Conservation (phyloP, 2,888 invertebrate species). For the Chloroclystis v-ata region DNA sequence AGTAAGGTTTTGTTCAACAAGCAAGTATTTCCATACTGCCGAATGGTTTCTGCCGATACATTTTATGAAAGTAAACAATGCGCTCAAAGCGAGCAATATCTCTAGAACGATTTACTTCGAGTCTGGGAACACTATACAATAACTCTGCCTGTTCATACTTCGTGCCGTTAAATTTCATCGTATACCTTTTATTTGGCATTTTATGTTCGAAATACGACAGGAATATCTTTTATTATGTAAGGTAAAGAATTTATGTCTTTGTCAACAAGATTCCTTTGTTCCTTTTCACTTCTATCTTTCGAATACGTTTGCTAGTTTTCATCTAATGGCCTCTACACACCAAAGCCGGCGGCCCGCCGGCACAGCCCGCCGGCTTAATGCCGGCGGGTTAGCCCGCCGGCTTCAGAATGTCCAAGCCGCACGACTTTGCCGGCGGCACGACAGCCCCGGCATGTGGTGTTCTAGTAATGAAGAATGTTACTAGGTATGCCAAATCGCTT, state of each 20-base stretch:
- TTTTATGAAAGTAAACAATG: conserved; percentile 16
- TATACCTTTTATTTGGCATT: conserved; percentile 15
- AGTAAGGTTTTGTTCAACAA: not conserved
- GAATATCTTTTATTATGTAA: conserved; percentile 9
- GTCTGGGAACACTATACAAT: conserved; percentile 21
- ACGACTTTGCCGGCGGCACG: too few species aligned
- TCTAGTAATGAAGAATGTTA: too few species aligned
- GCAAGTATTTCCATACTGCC: too few species aligned
- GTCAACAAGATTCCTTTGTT: not conserved
- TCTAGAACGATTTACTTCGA: conserved; percentile 19
- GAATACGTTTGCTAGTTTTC: too few species aligned
- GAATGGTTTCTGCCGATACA: conserved; percentile 6
- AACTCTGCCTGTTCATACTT: conserved; percentile 16
- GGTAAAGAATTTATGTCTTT: conserved; percentile 8
- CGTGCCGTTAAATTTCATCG: conserved; percentile 12
- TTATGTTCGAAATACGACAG: conserved; percentile 12
- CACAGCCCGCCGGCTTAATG: too few species aligned
- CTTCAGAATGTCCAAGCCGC: too few species aligned
- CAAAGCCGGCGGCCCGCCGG: too few species aligned
- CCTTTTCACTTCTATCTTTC: not conserved
- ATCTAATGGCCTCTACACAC: too few species aligned
- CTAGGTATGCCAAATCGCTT: too few species aligned
- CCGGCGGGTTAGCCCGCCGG: too few species aligned
- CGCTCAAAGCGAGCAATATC: conserved; percentile 17
- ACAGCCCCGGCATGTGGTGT: too few species aligned